phyloP scores from a whole-genome alignment of 2,113 vertebrate species.

The Podarcis cretensis region DNA sequence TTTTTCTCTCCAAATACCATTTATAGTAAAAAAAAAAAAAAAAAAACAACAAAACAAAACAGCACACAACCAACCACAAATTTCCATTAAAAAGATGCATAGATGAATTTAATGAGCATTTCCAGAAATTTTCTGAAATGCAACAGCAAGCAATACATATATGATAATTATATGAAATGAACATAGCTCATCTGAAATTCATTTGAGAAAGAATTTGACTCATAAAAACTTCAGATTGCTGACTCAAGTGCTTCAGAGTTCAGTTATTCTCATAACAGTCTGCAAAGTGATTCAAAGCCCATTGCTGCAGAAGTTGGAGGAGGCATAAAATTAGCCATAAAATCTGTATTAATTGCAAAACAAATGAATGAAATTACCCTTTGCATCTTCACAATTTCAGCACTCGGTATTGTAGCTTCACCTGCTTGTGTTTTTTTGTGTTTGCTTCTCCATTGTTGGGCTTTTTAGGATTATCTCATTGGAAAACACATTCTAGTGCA shows the following conservation, averaged over 20 bases:
- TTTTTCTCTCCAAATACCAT: slow-evolving; percentile 8
- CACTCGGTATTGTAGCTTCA: not conserved
- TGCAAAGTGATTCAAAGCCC: slow-evolving; percentile 27
- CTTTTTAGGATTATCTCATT: not conserved
- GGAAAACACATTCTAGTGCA: not conserved
- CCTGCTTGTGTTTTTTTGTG: not conserved
- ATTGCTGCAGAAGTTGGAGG: slow-evolving; percentile 15
- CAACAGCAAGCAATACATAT: slow-evolving; percentile 5
- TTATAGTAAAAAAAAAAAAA: not conserved
- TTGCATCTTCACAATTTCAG: slow-evolving; percentile 5
- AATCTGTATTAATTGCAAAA: slow-evolving; percentile 11
- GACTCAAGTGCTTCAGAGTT: slow-evolving; percentile 29
- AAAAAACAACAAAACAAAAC: no score
- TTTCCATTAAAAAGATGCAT: slow-evolving; percentile 35
- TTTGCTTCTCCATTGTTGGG: not conserved
- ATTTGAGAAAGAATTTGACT: not conserved
- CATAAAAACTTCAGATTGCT: slow-evolving; percentile 33
- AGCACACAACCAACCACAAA: not conserved
- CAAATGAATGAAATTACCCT: not conserved
- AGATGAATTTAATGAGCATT: not conserved
- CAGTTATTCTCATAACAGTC: slow-evolving; percentile 6
- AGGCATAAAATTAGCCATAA: slow-evolving; percentile 5
- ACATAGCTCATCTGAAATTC: slow-evolving; percentile 29
- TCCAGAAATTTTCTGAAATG: slow-evolving; percentile 15
- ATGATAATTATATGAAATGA: slow-evolving; percentile 35